Base-by-base conservation (phyloP, 2,888 invertebrate genomes). In the Drosophila meridiana region DNA sequence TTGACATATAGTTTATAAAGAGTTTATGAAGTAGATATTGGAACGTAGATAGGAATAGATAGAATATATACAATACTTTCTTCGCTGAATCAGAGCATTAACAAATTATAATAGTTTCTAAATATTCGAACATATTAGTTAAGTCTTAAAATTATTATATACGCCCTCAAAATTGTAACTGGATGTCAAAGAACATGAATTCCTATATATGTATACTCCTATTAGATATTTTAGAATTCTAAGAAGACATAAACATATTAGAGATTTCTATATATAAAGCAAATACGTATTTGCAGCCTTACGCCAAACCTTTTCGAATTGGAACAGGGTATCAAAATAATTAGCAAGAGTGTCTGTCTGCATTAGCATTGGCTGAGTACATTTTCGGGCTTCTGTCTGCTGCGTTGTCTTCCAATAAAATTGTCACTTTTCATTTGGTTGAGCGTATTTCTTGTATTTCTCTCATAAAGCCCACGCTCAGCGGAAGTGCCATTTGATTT, bases 401-500 rank as follows among this genome's bases (percentile, higher is more conserved):
- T 42, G 40, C 55, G 58, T 53, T 66, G 82, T 86, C 73, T 79
- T 78, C 77, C 80, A 88, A 89, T 89, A 87, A 89, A 85, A 82
- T 87, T 89, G 88, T 85, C 89, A 89, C 86, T 89, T 84, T 82
- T 84, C 74, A 79, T 82, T 82, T 73, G 69, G 57, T 28, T 48
- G 38, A 58, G 32, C 34, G 34, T 57, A 52, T 69, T 62, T 69
- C 47, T 48, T 59, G 32, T 70, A 48, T 52, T 38, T 56, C 43
- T 57, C 56, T 60, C 53, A 45, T 62, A 63, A 47, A 40, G 58
- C 85, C 85, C 72, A 85, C 85, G 73, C 80, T 14, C 76, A 85
- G 66, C 85, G 85, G 85, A 85, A 85, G 85, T 85, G 58, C 72
- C 73, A 78, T 89, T 85, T 85, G 86, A 89, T 85, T 89, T 85